Evolutionary conservation across 2,113 vertebrate species (phyloP), one percentile per base, ranked within the genome.

Genomic region (Pagrus major): DNA sequence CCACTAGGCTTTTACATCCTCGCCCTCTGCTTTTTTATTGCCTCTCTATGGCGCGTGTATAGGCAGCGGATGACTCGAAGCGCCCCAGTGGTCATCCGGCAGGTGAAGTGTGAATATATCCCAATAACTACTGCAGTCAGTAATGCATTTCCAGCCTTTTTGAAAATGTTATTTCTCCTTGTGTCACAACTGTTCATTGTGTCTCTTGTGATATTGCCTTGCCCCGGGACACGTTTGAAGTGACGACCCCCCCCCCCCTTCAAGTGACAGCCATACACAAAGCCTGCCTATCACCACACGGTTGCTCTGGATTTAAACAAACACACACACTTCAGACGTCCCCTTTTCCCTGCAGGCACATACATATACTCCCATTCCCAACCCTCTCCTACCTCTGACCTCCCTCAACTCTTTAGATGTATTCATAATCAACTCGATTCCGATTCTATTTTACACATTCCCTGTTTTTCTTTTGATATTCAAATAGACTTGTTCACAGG

Each of bases 81-180:
- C 65, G 54, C n/a, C 70, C 60, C 81, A 51, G 71, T 81, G 90
- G 92, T 93, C 92, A 85, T 85, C 70, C 54, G 80, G 69, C 85
- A 87, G 80, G 86, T 86, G 85, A 86, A 75, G 81, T 81, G 83
- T 81, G 88, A 91, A 88, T 89, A 87, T 75, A 81, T 91, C 87
- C 75, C 80, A 87, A 84, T 90, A 93, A 91, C 76, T 71, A 67
- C 69, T 55, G 76, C 76, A 71, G 52, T 29, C 63, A 54, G 41
- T 85, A 80, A 91, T 64, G 56, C 77, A 80, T 86, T 90, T 77
- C 84, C 70, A 66, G 72, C 10, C 6, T 46, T 60, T 75, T 54
- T 54, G 42, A 60, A 10, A 46, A 80, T 80, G 84, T 75, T 65
- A 76, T 90, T 85, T 82, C 60, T 71, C 71, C 84, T 84, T 82